Evolutionary conservation across 2,113 vertebrate genomes (phyloP).

Genomic region (Guaruba guarouba): DNA sequence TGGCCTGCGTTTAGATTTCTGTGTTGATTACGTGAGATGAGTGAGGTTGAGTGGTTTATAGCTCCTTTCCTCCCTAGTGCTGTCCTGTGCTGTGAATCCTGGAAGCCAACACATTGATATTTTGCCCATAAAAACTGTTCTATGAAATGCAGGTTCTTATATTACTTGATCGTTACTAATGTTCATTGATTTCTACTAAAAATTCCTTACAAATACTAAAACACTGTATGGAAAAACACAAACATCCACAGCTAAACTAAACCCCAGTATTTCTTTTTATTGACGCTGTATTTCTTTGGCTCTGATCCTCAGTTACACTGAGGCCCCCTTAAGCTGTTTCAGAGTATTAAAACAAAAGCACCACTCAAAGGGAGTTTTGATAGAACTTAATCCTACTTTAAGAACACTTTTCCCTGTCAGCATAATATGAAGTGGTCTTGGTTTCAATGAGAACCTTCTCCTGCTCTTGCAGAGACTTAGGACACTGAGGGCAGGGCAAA

Average conservation of each 20-base stretch:
- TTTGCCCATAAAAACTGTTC: slow-evolving; percentile 9
- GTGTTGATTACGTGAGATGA: background rate
- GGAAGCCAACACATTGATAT: background rate
- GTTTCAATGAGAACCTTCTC: background rate
- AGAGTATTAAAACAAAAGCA: background rate
- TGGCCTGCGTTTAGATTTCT: slow-evolving; percentile 23
- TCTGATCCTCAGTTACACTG: background rate
- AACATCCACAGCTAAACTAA: background rate
- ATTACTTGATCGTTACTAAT: background rate
- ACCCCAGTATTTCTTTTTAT: background rate
- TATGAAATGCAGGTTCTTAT: background rate
- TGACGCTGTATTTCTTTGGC: background rate
- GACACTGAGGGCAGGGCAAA: background rate
- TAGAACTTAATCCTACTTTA: slow-evolving; percentile 28
- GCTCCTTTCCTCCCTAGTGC: background rate
- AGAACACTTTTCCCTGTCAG: background rate
- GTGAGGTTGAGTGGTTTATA: slow-evolving; percentile 18
- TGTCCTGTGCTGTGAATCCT: background rate
- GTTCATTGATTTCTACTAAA: slow-evolving; percentile 42
- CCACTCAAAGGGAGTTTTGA: background rate
- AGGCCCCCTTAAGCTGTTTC: background rate
- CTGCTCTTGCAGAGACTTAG: background rate
- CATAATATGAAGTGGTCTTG: background rate
- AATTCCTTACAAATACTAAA: slow-evolving; percentile 7
- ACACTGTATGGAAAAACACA: background rate